Conservation (phyloP, 2,888 invertebrate species). For the Epicampocera succincta region DNA sequence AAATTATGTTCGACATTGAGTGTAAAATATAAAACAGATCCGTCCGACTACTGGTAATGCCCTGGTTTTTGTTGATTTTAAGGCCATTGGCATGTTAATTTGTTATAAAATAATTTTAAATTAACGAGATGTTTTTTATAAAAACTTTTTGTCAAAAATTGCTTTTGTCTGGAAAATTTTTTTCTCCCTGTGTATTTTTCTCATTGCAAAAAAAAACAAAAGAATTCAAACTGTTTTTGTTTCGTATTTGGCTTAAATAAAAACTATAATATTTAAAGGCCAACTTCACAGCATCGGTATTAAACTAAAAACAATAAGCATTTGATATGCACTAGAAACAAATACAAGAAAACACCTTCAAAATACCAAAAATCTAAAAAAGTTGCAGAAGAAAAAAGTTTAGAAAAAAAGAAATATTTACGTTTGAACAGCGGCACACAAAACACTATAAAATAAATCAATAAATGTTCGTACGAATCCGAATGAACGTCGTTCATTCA, state of each 20-base stretch:
- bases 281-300: slow-evolving; percentile 67
- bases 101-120: too few relatives aligned
- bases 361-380: slow-evolving; percentile 60
- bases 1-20: too few relatives aligned
- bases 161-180: too few relatives aligned
- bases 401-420: slow-evolving; percentile 35
- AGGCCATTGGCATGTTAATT: too few relatives aligned
- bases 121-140: too few relatives aligned
- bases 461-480: slow-evolving; percentile 7
- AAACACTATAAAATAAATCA: slow-evolving; percentile 48
- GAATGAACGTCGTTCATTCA: background rate
- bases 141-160: too few relatives aligned
- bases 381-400: slow-evolving; percentile 8
- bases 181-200: slow-evolving; percentile 37
- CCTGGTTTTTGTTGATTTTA: too few relatives aligned
- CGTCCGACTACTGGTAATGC: too few relatives aligned
- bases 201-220: slow-evolving; percentile 26
- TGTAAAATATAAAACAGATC: too few relatives aligned
- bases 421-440: background rate
- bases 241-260: slow-evolving; percentile 49
- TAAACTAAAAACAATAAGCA: slow-evolving; percentile 62
- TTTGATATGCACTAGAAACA: slow-evolving; percentile 66
- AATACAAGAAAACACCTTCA: slow-evolving; percentile 69
- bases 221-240: slow-evolving; percentile 25
- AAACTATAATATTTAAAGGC: slow-evolving; percentile 63